Evolutionary conservation across 2,113 vertebrate species (phyloP), one percentile per base, ranked within the genome.

Genomic region (Forbesichthys papilliferus): DNA sequence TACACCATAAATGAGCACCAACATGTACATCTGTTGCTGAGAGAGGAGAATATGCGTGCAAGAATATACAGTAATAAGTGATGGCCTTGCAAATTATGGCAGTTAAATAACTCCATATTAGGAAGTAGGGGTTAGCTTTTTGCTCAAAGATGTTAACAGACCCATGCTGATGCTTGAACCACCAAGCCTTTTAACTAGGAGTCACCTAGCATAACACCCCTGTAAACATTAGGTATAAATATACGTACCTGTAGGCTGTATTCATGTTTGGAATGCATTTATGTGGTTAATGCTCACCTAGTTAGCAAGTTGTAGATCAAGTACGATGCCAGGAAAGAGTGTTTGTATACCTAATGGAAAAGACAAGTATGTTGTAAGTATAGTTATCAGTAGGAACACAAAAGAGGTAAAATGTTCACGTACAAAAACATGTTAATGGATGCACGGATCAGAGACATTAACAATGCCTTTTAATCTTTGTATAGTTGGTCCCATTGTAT

Each of bases 241-340:
- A 52, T n/a, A 56, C 0, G 54, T 11, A 20, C 54, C 54, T 9
- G 9, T 58, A 33, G 9, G 56, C 20, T 9, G 8, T 1, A 11
- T 12, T 34, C 3, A 51, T 51, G 49, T 33, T 34, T 67, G 2
- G 11, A 47, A 3, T 13, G 20, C 3, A 7, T 61, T 0, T 8
- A 11, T 27, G 27, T 27, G 27, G 13, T 62, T 0, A 49, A 65
- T 61, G 34, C 71, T 81, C 66, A 92, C 91, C 91, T 82, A 34
- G 91, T 93, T 10, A 88, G 80, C 51, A 90, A 71, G 74, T 93
- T 90, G 79, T 91, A 91, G 77, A 93, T 87, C 66, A 93, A 72
- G 67, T 91, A 93, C 0, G 91, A 92, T 12, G 90, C 91, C 66
- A 87, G 46, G 61, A 85, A 90, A 8, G 91, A 93, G 52, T 88